Base-by-base conservation (phyloP, 2,113 vertebrate species). In the Crotalus helleri region DNA sequence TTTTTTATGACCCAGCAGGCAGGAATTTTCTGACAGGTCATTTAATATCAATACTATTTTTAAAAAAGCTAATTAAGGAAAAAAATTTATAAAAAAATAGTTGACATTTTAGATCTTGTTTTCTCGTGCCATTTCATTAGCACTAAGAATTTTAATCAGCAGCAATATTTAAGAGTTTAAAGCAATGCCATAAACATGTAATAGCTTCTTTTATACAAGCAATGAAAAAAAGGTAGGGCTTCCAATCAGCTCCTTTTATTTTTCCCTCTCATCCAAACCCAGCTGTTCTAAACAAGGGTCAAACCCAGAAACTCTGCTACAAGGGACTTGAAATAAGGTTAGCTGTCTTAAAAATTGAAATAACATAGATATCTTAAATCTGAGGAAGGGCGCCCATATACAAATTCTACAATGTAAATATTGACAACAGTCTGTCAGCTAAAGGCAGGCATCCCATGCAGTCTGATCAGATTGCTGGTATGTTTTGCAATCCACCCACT, bases 171-270 rank as follows among this genome's bases (percentile, higher is more conserved):
- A 0, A 39, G 23, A 0, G 94, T 94, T 94, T 49, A 88, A 93
- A 94, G 21, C 5, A 88, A 49, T 89, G 12, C 24, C 81, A 81
- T 59, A 4, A 39, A 23, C 44, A 92, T 33, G 94, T 93, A 85
- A 64, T 57, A 21, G 90, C 95, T 96, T 95, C 53, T 33, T 95
- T 96, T 96, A 92, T 97, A 96, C 85, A 95, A n/a, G 33, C 49
- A 96, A 96, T 93, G 17, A 11, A 93, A 91, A 92, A 33, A 15
- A 93, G 93, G 87, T 93, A 46, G 91, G 92, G 94, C 94, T 94
- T 96, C 94, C 92, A 53, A 94, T 95, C 24, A n/a, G 4, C 23
- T 59, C 39, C 81, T 89, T 88, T 44, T n/a, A 51, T 21, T 7
- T 46, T 51, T 7, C 12, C 44, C 74, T 58, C 44, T 55, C 9